Percentiles rank a stretch among this genome's conserved stretches.
Conservation (phyloP, 2,113 vertebrate genomes). For the Garra rufa region DNA sequence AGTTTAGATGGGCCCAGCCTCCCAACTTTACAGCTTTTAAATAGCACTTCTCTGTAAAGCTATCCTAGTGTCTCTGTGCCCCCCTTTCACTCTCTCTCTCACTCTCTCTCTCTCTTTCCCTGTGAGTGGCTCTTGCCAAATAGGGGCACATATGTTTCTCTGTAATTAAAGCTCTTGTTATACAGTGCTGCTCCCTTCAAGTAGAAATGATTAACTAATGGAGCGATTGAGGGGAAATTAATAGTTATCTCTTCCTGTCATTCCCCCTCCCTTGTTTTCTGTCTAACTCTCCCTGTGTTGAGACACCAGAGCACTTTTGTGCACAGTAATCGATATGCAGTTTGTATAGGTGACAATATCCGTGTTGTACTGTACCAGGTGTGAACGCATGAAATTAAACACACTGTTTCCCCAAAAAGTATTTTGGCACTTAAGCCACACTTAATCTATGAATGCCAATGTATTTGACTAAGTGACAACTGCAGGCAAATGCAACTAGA, state of each 20-base stretch:
- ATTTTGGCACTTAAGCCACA: neutral
- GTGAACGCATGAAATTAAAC: neutral
- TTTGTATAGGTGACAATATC: neutral
- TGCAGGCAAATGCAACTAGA: neutral
- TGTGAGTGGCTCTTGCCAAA: constrained; percentile 56
- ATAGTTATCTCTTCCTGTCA: constrained; percentile 57
- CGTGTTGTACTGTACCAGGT: neutral
- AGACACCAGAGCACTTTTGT: neutral
- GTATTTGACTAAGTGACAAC: neutral
- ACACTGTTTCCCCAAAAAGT: neutral
- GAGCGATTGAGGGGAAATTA: constrained; percentile 57
- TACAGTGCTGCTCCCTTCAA: constrained; percentile 57
- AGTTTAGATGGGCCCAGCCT: constrained; percentile 73
- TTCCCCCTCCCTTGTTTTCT: constrained; percentile 46
- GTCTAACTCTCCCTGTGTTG: neutral
- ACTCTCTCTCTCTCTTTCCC: constrained; percentile 29
- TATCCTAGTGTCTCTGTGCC: constrained; percentile 50
- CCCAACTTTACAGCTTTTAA: constrained; percentile 65
- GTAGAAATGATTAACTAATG: constrained; percentile 65
- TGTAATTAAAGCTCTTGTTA: constrained; percentile 65
- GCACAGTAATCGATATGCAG: neutral
- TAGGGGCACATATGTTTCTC: constrained; percentile 61
- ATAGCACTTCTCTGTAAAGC: constrained; percentile 57
- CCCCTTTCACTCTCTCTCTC: constrained; percentile 16
- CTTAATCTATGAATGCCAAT: neutral